Evolutionary conservation across 1,140 invertebrate genomes (phyloP), one percentile per base, ranked within the genome.

Genomic region (Brachionus paranguensis): DNA sequence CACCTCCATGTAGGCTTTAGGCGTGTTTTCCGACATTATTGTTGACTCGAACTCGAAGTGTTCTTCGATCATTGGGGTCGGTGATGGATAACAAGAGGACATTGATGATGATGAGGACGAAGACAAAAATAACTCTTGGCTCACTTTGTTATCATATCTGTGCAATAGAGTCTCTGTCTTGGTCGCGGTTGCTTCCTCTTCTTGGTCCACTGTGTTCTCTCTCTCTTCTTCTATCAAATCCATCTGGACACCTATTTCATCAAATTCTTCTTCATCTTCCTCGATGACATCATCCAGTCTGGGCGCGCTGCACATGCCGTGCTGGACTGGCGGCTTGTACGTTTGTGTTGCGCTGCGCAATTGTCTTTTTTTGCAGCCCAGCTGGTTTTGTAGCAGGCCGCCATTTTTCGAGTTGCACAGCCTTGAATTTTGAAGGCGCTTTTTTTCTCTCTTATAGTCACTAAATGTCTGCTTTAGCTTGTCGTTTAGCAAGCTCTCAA

Each of bases 271-370:
- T 60, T 81, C 78, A 47, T 64, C 78, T 37, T 81, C 78, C 41
- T 81, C 78, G 6, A 81, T 45, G 3, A 81, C 78, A 68, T 81
- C 78, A 3, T 81, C 78, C 33, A 81, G 43, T 81, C 53, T 81
- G 17, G 78, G 78, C 20, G 78, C 78, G 43, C 53, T 68, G 20
- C 78, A 64, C 78, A 81, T 81, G 24, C 78, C 78, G 43, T 81
- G 78, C 24, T 81, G 78, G 10, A 68, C 53, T 14, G 78, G 78
- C 12, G 78, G 78, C 53, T 81, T 81, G 43, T 81, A 81, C n/a
- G 41, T 64, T 45, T 81, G 78, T n/a, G 72, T 50, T 43, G 27
- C 43, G 14, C 24, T 81, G 41, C 53, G n/a, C 10, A 81, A 68
- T 43, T 33, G 17, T 20, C 78, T 17, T 14, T 81, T 81, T 33